Conservation (phyloP, 2,888 invertebrate species). For the Mimachlamys varia region DNA sequence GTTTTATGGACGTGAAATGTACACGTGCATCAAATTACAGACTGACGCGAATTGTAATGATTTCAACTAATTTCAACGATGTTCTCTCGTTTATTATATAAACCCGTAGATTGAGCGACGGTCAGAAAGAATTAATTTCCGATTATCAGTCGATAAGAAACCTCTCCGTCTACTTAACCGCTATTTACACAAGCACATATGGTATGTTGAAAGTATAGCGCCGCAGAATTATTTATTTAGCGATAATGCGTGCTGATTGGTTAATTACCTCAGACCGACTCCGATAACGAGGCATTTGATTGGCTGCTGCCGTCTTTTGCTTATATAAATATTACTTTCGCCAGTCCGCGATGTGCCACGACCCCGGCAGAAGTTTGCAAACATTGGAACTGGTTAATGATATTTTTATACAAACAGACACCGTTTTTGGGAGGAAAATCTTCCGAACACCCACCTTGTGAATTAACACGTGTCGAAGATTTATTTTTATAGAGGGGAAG, state of each 20-base stretch:
- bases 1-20: neutral
- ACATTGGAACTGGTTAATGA: neutral
- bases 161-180: neutral
- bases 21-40: neutral
- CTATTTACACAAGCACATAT: conserved; percentile 42
- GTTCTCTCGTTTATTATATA: neutral
- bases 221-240: conserved; percentile 45
- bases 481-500: neutral
- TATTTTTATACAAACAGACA: conserved; percentile 36
- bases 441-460: conserved; percentile 23
- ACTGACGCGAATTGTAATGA: neutral
- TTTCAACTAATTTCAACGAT: neutral
- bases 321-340: conserved; percentile 28
- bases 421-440: neutral
- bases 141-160: neutral
- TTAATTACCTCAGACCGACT: conserved; percentile 44
- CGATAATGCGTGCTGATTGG: conserved; percentile 48
- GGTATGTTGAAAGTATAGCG: conserved; percentile 39
- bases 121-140: neutral
- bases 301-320: conserved; percentile 23
- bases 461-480: neutral
- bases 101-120: neutral
- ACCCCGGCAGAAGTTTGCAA: neutral
- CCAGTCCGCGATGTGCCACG: neutral
- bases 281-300: conserved; percentile 40